Evolutionary conservation across 2,888 invertebrate genomes (phyloP).

Genomic region (Gymnosoma rotundatum): DNA sequence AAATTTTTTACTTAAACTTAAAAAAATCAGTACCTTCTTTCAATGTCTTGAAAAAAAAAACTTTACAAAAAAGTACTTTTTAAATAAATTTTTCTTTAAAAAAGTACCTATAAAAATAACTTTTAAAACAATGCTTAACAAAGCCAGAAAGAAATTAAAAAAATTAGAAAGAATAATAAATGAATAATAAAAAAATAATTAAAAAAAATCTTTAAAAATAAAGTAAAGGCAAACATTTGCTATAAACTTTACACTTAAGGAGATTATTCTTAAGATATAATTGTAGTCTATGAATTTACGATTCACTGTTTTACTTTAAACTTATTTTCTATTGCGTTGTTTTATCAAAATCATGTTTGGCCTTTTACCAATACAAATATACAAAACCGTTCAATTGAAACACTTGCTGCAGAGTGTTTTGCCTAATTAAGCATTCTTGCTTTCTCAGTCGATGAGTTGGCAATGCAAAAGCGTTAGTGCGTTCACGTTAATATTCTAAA

Average conservation of each 20-base stretch:
- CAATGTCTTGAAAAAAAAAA: too few relatives aligned
- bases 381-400: slow-evolving; percentile 52
- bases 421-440: slow-evolving; percentile 61
- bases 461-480: background rate
- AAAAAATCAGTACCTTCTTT: too few relatives aligned
- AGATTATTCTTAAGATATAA: background rate
- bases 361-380: slow-evolving; percentile 23
- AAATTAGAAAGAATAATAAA: too few relatives aligned
- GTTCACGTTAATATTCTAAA: background rate
- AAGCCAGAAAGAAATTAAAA: too few relatives aligned
- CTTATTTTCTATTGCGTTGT: background rate
- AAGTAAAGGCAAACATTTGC: background rate
- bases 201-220: background rate
- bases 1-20: too few relatives aligned
- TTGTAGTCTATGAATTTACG: background rate
- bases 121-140: too few relatives aligned
- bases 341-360: background rate
- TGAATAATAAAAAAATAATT: background rate
- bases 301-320: background rate
- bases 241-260: too few relatives aligned
- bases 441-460: background rate
- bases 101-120: too few relatives aligned
- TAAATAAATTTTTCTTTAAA: too few relatives aligned
- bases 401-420: slow-evolving; percentile 56
- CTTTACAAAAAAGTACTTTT: too few relatives aligned